Conservation (phyloP, 1,140 invertebrate species). For the Apocrypta bakeri region DNA sequence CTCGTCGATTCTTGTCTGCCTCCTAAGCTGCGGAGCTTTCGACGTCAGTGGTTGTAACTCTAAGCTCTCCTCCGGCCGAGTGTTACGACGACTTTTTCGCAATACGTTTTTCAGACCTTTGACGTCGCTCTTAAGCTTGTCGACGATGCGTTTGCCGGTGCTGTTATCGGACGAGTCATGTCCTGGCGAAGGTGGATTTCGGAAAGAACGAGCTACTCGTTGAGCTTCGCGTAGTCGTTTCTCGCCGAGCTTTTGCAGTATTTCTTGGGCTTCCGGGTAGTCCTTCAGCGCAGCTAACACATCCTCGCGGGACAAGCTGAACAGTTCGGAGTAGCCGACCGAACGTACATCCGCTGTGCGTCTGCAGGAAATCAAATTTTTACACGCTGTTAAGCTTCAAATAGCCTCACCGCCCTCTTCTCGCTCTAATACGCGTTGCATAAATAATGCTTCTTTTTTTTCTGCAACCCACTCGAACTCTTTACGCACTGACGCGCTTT, state of each 20-base stretch:
- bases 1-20: constrained; percentile 68
- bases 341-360: constrained; percentile 96
- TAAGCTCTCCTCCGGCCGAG: constrained; percentile 72
- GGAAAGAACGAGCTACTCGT: constrained; percentile 59
- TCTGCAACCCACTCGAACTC: too few relatives aligned
- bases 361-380: constrained; percentile 74
- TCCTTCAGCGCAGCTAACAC: constrained; percentile 96
- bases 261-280: constrained; percentile 96
- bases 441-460: too few relatives aligned
- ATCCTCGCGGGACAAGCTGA: constrained; percentile 95
- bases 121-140: constrained; percentile 87
- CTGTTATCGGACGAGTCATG: constrained; percentile 80
- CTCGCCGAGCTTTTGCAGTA: constrained; percentile 88
- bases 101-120: constrained; percentile 83
- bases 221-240: constrained; percentile 90
- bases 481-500: too few relatives aligned
- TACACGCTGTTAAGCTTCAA: not conserved
- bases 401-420: not conserved
- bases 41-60: constrained; percentile 73
- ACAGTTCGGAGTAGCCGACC: constrained; percentile 96
- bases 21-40: constrained; percentile 73
- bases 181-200: constrained; percentile 62
- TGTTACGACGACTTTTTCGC: constrained; percentile 77
- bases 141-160: constrained; percentile 84
- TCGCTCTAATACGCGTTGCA: too few relatives aligned